Evolutionary conservation across 2,888 invertebrate genomes (phyloP).

Genomic region (Volucella bombylans): DNA sequence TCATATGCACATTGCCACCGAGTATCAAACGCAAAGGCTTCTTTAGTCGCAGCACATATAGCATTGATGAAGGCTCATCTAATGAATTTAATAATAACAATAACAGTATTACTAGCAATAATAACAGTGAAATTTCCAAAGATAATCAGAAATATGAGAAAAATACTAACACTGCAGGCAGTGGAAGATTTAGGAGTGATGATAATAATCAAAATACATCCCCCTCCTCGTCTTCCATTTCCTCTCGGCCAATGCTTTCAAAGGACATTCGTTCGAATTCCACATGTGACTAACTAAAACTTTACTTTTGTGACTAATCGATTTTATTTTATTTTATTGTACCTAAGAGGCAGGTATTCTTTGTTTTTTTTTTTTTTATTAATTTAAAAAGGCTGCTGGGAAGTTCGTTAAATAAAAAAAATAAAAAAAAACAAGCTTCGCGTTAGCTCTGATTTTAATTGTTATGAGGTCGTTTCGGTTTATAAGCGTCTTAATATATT

Average conservation of each 20-base stretch:
- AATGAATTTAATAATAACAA: conserved; percentile 73
- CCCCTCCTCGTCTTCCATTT: too few species aligned
- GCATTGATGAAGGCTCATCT: conserved; percentile 77
- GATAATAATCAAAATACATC: conserved; percentile 34
- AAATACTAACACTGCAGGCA: conserved; percentile 55
- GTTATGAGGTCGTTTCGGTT: too few species aligned
- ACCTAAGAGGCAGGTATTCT: conserved; percentile 6
- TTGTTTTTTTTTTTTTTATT: conserved; percentile 29
- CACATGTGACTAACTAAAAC: conserved; percentile 77
- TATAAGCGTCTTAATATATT: too few species aligned
- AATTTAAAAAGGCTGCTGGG: neutral
- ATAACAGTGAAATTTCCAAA: conserved; percentile 61
- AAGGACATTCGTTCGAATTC: conserved; percentile 78
- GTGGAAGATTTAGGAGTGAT: conserved; percentile 54
- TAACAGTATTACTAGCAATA: conserved; percentile 63
- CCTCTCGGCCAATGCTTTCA: conserved; percentile 74
- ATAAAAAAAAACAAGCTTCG: too few species aligned
- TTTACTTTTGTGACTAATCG: conserved; percentile 48
- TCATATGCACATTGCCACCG: conserved; percentile 74
- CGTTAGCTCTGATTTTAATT: too few species aligned
- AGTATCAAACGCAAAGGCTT: conserved; percentile 79
- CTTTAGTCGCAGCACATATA: conserved; percentile 78
- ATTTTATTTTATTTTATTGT: conserved; percentile 47
- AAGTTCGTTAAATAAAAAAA: too few species aligned
- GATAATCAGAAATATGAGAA: conserved; percentile 50